Percentiles rank a stretch among this genome's conserved stretches.
phyloP scores from a whole-genome alignment of 2,113 vertebrate species.

The Gymnobelideus leadbeateri region DNA sequence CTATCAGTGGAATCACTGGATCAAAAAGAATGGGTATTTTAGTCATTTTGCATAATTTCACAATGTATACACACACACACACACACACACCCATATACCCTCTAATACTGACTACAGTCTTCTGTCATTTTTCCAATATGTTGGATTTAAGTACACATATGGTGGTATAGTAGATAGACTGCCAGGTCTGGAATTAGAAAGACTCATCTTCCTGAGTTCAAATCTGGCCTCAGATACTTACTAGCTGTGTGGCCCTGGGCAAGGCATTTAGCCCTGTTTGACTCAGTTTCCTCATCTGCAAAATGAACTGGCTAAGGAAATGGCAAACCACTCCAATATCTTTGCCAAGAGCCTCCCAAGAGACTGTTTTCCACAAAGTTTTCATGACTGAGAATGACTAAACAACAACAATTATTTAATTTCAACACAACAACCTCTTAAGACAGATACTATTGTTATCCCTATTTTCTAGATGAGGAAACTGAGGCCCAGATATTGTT shows the following conservation, averaged over 20 bases:
- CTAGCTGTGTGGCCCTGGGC: not conserved
- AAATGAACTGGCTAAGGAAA: not conserved
- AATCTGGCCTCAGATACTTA: not conserved
- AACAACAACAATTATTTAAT: not conserved
- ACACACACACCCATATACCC: not conserved
- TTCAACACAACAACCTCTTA: not conserved
- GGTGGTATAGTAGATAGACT: not conserved
- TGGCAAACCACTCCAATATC: not conserved
- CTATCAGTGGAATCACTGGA: not conserved
- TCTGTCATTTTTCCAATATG: not conserved
- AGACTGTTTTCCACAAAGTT: too few relatives aligned
- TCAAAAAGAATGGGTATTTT: not conserved
- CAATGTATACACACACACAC: too few relatives aligned
- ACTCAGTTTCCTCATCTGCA: not conserved
- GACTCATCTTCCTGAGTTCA: not conserved
- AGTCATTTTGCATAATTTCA: not conserved
- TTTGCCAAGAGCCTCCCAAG: not conserved
- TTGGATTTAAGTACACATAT: not conserved
- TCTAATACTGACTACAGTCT: not conserved
- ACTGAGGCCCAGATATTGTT: not conserved
- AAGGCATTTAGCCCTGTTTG: not conserved
- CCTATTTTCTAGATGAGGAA: not conserved
- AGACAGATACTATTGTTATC: not conserved
- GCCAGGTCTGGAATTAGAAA: not conserved
- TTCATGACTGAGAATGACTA: not conserved